Percentiles rank a stretch among this genome's conserved stretches.
Evolutionary conservation across 1,140 invertebrate species (phyloP).

Genomic region (Steinernema khuongi): DNA sequence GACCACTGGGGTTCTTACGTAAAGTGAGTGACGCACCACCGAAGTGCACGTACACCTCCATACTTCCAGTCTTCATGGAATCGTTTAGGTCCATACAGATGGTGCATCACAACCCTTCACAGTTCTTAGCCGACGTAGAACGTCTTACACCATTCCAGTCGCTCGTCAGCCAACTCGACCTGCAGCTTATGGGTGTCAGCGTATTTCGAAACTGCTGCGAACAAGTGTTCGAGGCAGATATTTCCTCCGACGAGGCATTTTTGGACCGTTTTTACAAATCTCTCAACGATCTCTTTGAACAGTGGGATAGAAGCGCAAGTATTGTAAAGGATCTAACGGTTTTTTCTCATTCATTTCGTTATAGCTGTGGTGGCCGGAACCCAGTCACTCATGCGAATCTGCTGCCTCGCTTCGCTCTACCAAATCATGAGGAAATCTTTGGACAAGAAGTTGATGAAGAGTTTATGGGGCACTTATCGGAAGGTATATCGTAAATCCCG

Average conservation of each 20-base stretch:
- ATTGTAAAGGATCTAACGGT: slow-evolving; percentile 1
- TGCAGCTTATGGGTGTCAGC: slow-evolving; percentile 65
- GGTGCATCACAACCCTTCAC: slow-evolving; percentile 67
- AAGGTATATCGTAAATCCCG: not conserved
- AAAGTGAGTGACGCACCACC: too few relatives aligned
- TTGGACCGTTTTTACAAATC: slow-evolving; percentile 25
- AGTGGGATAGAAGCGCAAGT: slow-evolving; percentile 27
- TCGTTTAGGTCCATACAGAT: slow-evolving; percentile 66
- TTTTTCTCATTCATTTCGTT: not conserved
- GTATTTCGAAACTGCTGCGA: slow-evolving; percentile 46
- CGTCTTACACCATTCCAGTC: slow-evolving; percentile 68
- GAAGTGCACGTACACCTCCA: too few relatives aligned
- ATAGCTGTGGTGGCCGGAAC: slow-evolving; percentile 6
- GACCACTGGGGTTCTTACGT: not conserved
- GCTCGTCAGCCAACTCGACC: slow-evolving; percentile 67
- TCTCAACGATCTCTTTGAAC: not conserved
- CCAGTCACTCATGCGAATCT: slow-evolving; percentile 17
- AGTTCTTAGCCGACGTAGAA: slow-evolving; percentile 64
- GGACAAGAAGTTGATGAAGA: slow-evolving; percentile 34
- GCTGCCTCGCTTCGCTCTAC: not conserved
- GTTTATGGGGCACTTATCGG: slow-evolving; percentile 29
- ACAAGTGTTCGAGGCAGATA: slow-evolving; percentile 35
- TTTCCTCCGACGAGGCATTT: slow-evolving; percentile 31
- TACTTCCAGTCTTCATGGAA: not conserved
- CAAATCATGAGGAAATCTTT: slow-evolving; percentile 21